phyloP scores from a whole-genome alignment of 1,140 invertebrate genomes.

The Megalopta genalis region DNA sequence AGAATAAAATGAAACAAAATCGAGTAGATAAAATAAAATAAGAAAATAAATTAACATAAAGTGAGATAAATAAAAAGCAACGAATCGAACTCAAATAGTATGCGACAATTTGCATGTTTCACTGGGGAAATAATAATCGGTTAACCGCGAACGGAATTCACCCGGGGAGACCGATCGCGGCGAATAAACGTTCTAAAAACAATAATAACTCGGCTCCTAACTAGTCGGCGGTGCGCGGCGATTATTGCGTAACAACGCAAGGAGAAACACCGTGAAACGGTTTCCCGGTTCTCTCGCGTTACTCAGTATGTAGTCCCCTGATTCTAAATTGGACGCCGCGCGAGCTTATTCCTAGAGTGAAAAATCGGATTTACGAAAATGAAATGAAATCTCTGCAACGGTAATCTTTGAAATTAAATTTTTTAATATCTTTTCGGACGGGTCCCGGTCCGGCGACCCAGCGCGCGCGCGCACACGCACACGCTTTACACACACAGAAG shows the following conservation, averaged over 20 bases:
- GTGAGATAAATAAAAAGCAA: too few relatives aligned
- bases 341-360: constrained; percentile 26
- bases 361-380: constrained; percentile 45
- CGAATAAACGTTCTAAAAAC: too few relatives aligned
- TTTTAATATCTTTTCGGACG: constrained; percentile 26
- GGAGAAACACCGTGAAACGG: too few relatives aligned
- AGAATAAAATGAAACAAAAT: too few relatives aligned
- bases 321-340: constrained; percentile 25
- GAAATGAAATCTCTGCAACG: constrained; percentile 37
- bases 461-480: background rate
- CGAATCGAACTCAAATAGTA: too few relatives aligned
- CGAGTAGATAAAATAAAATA: too few relatives aligned
- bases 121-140: too few relatives aligned
- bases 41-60: too few relatives aligned
- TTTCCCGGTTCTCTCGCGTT: background rate
- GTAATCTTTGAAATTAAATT: constrained; percentile 44
- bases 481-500: background rate
- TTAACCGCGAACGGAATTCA: too few relatives aligned
- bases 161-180: too few relatives aligned
- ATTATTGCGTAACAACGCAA: background rate
- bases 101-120: too few relatives aligned
- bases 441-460: background rate
- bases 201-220: too few relatives aligned
- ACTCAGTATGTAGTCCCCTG: constrained; percentile 21
- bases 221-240: background rate